Base-by-base conservation (phyloP, 2,888 invertebrate genomes). In the Sipunculus nudus region DNA sequence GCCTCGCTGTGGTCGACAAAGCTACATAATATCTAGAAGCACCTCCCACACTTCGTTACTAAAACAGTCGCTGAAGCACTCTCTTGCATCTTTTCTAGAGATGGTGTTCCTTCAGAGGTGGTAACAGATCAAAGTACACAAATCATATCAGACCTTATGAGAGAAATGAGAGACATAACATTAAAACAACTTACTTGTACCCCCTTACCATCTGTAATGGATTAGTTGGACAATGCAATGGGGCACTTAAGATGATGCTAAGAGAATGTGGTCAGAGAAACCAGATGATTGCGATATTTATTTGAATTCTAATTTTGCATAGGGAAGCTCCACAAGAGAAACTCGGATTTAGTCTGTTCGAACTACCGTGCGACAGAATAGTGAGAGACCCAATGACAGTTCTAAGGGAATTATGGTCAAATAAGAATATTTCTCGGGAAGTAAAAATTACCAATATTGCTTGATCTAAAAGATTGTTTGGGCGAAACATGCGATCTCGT, bases 281-380 rank as follows among this genome's bases (percentile, higher is more conserved):
- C 63, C 63, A 21, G 53, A 59, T 16, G 55, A 70, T 26, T 71
- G 71, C 69, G 70, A 74, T 46, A 48, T 59, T 32, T 68, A 63
- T 46, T 25, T 69, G 16, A 23, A 61, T 29, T 39, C 62, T 70
- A 19, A 70, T 71, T 55, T 67, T 65, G 5, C 67, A 68, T n/a
- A 39, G 68, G 25, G 71, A 67, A 46, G 61, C 56, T 3, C 63
- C 63, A 25, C 63, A 70, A 35, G 59, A 48, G n/a, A 64, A 57
- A 54, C 32, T 46, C 26, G 62, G 63, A 13, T 60, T 64, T 41
- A 52, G 63, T 6, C 67, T 67, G 19, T 69, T 69, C 47, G 63
- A 71, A 35, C 41, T 70, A 13, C 26, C 68, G 19, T 71, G 67
- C 52, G 64, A 67, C 4, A 45, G 71, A 32, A 39, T 53, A 13